Evolutionary conservation across 2,888 invertebrate species (phyloP).

Genomic region (Panopea generosa): DNA sequence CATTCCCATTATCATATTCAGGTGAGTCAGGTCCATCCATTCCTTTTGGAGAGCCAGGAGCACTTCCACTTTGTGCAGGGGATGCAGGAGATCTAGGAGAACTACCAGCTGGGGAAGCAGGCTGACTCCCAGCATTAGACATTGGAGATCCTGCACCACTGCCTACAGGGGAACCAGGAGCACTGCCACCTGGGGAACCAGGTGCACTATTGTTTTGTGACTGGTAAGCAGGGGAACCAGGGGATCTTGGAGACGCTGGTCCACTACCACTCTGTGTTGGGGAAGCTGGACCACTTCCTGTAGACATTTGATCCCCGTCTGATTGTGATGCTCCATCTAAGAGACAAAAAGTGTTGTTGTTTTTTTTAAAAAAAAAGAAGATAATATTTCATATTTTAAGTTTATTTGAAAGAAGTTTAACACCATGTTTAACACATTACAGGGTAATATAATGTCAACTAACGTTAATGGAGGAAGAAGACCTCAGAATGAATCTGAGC

Average conservation of each 20-base stretch:
- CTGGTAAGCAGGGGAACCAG: not conserved
- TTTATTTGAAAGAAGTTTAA: too few relatives aligned
- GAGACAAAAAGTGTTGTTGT: too few relatives aligned
- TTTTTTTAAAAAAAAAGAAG: too few relatives aligned
- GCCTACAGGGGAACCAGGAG: slow-evolving; percentile 57
- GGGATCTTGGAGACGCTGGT: slow-evolving; percentile 49
- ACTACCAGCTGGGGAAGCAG: slow-evolving; percentile 18
- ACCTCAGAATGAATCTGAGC: too few relatives aligned
- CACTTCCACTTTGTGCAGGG: slow-evolving; percentile 36
- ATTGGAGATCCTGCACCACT: slow-evolving; percentile 47
- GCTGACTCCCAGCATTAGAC: slow-evolving; percentile 2
- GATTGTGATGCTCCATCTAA: slow-evolving; percentile 1
- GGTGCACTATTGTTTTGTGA: too few relatives aligned
- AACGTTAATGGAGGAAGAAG: too few relatives aligned
- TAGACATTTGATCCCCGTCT: slow-evolving; percentile 32
- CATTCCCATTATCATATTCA: slow-evolving; percentile 50
- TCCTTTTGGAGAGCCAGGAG: slow-evolving; percentile 53
- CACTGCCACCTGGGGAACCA: slow-evolving; percentile 9
- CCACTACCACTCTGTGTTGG: slow-evolving; percentile 35
- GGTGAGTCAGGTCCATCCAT: slow-evolving; percentile 61
- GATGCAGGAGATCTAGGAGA: slow-evolving; percentile 13
- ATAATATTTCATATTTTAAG: too few relatives aligned
- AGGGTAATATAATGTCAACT: too few relatives aligned
- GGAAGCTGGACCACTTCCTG: slow-evolving; percentile 30
- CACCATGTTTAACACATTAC: too few relatives aligned